A percentile compares a stretch with the other conserved stretches of the same genome.
phyloP scores from a whole-genome alignment of 2,113 vertebrate genomes.

The Naja naja region DNA sequence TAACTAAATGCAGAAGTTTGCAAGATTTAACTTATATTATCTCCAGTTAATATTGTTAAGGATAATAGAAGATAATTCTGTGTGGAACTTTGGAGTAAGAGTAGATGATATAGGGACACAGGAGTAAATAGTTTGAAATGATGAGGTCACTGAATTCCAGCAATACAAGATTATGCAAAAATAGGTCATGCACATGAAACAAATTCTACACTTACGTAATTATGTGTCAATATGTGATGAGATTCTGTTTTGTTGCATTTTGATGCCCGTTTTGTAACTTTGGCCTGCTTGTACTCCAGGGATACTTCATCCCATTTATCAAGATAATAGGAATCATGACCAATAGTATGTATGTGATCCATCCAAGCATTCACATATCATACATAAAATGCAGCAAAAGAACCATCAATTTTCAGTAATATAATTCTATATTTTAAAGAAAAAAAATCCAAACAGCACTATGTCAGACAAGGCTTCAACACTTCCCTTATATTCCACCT shows the following conservation, averaged over 20 bases:
- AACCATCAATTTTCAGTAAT: not conserved
- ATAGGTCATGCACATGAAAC: not conserved
- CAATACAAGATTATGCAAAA: not conserved
- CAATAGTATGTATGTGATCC: not conserved
- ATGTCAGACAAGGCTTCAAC: not conserved
- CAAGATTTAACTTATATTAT: not conserved
- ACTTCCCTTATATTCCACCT: not conserved
- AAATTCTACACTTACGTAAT: not conserved
- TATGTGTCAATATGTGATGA: not conserved
- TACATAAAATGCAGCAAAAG: not conserved
- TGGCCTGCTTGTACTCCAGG: not conserved
- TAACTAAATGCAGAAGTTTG: not conserved
- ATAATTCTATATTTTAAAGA: not conserved
- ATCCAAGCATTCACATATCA: not conserved
- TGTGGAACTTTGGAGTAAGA: not conserved
- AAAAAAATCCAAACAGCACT: not conserved
- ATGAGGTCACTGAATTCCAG: not conserved
- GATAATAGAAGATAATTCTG: not conserved
- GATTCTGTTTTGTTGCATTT: not conserved
- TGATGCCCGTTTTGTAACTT: not conserved
- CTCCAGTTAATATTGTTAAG: not conserved
- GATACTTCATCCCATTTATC: not conserved
- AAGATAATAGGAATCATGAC: not conserved
- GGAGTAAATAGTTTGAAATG: not conserved
- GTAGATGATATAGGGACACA: not conserved